Conservation (phyloP, 2,797 vertebrate species). For the Prunella strophiata region DNA sequence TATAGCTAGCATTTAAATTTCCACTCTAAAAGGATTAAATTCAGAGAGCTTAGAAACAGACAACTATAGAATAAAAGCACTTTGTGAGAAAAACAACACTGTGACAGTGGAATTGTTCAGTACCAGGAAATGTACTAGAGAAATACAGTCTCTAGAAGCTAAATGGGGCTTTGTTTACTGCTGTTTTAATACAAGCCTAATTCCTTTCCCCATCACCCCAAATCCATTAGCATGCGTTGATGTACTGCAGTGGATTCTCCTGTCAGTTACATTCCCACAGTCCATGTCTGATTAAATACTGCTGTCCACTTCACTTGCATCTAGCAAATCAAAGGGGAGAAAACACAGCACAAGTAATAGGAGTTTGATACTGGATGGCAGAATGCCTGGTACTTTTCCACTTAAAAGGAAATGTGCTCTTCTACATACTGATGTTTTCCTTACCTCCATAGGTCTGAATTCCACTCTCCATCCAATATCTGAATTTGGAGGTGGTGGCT, state of each 20-base stretch:
- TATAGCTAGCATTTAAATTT: background rate
- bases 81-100: background rate
- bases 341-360: background rate
- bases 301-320: slow-evolving; percentile 37
- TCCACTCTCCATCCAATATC: slow-evolving; percentile 99
- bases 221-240: slow-evolving; percentile 25
- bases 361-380: background rate
- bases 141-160: background rate
- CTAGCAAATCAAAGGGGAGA: background rate
- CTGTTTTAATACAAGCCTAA: slow-evolving; percentile 43
- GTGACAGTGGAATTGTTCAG: background rate
- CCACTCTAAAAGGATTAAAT: background rate
- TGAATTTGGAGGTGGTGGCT: slow-evolving; percentile 97
- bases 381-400: slow-evolving; percentile 33
- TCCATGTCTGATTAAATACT: slow-evolving; percentile 24
- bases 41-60: background rate
- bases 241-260: slow-evolving; percentile 29
- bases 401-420: background rate
- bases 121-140: background rate
- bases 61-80: background rate
- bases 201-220: slow-evolving; percentile 7
- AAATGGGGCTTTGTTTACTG: slow-evolving; percentile 33
- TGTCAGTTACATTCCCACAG: slow-evolving; percentile 62
- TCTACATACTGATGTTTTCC: background rate
- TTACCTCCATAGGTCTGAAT: slow-evolving; percentile 98